Evolutionary conservation across 2,113 vertebrate species (phyloP).

Genomic region (Euleptes europaea): DNA sequence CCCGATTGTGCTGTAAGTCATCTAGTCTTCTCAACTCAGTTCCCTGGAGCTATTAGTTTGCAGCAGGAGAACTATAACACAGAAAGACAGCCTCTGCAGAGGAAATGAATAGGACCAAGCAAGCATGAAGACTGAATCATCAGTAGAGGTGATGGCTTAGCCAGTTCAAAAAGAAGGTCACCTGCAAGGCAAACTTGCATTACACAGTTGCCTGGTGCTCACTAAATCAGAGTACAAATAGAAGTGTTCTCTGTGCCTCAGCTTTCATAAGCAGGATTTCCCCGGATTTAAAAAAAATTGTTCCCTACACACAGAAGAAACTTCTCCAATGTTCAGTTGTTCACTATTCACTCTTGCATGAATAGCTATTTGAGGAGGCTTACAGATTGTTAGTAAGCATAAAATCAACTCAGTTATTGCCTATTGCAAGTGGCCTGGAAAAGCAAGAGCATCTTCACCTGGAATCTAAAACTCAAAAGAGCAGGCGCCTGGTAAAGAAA

Average conservation of each 20-base stretch:
- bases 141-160: neutral
- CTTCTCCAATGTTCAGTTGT: no score
- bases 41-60: conserved; percentile 27
- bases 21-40: conserved; percentile 41
- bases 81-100: conserved; percentile 17
- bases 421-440: no score
- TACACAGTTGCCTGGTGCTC: conserved; percentile 4
- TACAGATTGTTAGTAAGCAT: no score
- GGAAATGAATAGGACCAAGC: conserved; percentile 10
- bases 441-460: no score
- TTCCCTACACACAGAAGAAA: no score
- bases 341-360: no score
- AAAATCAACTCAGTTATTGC: no score
- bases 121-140: conserved; percentile 30
- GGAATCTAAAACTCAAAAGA: no score
- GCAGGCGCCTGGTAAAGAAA: no score
- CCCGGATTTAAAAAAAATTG: neutral
- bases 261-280: neutral
- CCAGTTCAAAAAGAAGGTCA: neutral
- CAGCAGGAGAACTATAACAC: conserved; percentile 21
- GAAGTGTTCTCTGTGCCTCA: neutral
- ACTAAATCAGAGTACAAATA: neutral
- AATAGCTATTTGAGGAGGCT: no score
- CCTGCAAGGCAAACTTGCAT: neutral
- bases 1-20: neutral